Conservation (phyloP, 2,888 invertebrate species). For the Chironomus riparius region DNA sequence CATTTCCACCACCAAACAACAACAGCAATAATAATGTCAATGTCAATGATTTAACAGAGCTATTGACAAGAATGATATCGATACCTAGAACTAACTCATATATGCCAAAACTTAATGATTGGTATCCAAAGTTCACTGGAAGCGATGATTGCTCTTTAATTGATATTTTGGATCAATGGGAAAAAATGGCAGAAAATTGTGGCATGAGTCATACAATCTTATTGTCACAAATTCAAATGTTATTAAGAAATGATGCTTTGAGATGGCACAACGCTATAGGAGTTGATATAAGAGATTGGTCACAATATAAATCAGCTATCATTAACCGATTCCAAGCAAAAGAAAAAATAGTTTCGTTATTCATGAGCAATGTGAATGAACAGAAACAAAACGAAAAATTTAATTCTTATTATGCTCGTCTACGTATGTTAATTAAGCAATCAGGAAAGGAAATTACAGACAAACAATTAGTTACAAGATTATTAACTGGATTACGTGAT, state of each 20-base stretch:
- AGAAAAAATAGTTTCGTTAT: background rate
- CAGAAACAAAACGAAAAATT: background rate
- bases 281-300: background rate
- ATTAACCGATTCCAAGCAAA: background rate
- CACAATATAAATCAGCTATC: background rate
- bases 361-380: background rate
- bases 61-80: too few species aligned
- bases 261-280: background rate
- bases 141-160: background rate
- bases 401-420: background rate
- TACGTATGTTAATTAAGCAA: background rate
- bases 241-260: background rate
- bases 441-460: background rate
- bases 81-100: too few species aligned
- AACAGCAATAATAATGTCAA: too few species aligned
- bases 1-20: too few species aligned
- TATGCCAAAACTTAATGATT: background rate
- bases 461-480: background rate
- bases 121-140: background rate
- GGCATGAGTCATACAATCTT: background rate
- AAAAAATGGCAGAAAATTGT: background rate
- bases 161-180: background rate
- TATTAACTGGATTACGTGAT: background rate
- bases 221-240: background rate
- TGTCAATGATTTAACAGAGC: too few species aligned